A percentile compares a stretch with the other conserved stretches of the same genome.
These are phyloP conservation scores for Acleris cristana DNA, from an alignment of 2,888 invertebrate species.

Conservation along the genomic window DNA sequence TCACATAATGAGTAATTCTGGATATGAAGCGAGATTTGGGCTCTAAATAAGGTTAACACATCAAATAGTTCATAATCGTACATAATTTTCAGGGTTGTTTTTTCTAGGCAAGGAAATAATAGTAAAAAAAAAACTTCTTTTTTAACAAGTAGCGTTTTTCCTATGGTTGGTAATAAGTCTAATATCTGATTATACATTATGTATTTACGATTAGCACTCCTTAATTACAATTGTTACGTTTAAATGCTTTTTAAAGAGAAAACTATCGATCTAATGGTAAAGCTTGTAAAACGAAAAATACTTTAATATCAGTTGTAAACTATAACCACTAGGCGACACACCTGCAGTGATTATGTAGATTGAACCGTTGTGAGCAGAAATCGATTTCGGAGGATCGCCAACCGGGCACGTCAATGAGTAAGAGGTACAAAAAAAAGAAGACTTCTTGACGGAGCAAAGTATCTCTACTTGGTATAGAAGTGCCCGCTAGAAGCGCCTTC, in stretches of 20 bases:
- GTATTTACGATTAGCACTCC: slow-evolving; percentile 12
- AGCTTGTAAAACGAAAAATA: slow-evolving; percentile 13
- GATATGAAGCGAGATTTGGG: too few species aligned
- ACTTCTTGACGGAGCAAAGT: too few species aligned
- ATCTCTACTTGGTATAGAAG: too few species aligned
- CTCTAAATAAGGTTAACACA: too few species aligned
- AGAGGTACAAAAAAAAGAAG: too few species aligned
- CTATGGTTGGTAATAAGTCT: not conserved
- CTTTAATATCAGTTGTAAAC: slow-evolving; percentile 5
- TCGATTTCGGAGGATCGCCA: not conserved
- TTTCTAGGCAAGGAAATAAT: not conserved
- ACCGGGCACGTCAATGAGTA: too few species aligned
- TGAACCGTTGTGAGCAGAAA: slow-evolving; percentile 4
- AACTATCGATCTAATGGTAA: slow-evolving; percentile 7
- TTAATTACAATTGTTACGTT: not conserved
- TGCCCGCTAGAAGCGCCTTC: too few species aligned
- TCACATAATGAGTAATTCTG: too few species aligned
- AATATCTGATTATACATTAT: not conserved
- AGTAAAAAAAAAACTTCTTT: slow-evolving; percentile 1
- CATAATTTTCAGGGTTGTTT: not conserved
- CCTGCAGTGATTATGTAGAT: slow-evolving; percentile 9
- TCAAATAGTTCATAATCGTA: not conserved
- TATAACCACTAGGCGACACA: slow-evolving; percentile 8
- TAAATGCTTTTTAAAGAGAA: slow-evolving; percentile 6
- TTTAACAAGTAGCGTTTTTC: slow-evolving; percentile 1